Conservation (phyloP, 2,888 invertebrate genomes). For the Ennomos erosarius region DNA sequence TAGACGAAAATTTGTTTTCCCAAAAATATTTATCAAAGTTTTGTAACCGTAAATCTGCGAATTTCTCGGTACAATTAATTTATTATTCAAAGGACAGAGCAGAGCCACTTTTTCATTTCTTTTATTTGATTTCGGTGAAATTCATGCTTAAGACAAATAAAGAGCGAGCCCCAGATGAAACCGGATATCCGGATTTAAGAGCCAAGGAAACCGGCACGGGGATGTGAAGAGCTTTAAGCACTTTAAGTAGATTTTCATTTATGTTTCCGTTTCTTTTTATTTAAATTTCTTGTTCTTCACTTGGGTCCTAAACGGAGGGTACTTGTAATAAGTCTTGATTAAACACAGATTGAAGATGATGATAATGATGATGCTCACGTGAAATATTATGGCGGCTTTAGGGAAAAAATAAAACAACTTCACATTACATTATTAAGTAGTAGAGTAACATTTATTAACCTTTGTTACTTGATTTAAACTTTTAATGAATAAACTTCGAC, state of each 20-base stretch:
- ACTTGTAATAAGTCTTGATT: constrained; percentile 9
- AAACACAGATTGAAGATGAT: constrained; percentile 5
- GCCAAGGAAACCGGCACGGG: constrained; percentile 60
- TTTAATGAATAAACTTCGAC: too few relatives aligned
- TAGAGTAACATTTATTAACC: too few relatives aligned
- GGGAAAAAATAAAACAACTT: too few relatives aligned
- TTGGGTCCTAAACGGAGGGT: constrained; percentile 10
- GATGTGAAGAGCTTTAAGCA: constrained; percentile 56
- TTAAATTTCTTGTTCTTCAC: constrained; percentile 35
- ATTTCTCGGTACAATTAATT: constrained; percentile 17
- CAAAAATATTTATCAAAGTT: constrained; percentile 15
- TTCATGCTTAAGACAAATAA: constrained; percentile 59
- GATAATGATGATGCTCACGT: too few relatives aligned
- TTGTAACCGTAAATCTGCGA: constrained; percentile 7
- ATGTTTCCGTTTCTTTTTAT: constrained; percentile 44
- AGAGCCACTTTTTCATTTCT: constrained; percentile 25
- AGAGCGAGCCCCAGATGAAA: constrained; percentile 56
- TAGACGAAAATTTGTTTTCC: constrained; percentile 7
- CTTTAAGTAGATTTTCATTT: constrained; percentile 61
- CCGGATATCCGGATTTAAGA: constrained; percentile 70
- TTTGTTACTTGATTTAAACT: too few relatives aligned
- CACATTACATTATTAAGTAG: too few relatives aligned
- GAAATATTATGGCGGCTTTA: neutral
- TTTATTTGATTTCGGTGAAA: constrained; percentile 38
- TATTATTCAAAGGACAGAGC: constrained; percentile 23